Evolutionary conservation across 2,888 invertebrate genomes (phyloP), one percentile per base, ranked within the genome.

Genomic region (Cephus pulcher): DNA sequence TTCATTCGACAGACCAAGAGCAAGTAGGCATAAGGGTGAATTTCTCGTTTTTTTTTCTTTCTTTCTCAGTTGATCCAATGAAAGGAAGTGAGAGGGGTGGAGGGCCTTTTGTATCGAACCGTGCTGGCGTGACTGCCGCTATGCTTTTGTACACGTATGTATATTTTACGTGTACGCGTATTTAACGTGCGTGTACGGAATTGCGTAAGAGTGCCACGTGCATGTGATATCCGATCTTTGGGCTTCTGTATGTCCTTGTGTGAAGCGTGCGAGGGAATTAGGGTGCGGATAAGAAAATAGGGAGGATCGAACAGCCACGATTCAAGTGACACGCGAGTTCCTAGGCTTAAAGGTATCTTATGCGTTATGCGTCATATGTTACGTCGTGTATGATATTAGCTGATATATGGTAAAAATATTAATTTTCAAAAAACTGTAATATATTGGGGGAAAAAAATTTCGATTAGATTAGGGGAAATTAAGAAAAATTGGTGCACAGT

Each of bases 211-310:
- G 56, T 80, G 78, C 78, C 74, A 75, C 35, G 70, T 76, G 80
- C 76, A 69, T 75, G 75, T 77, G 75, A 34, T 71, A 32, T 70
- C 23, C 77, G 70, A 75, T 76, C 74, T 78, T 74, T 77, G 76
- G 34, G 33, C 40, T 74, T 69, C 15, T 70, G 76, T 75, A 74
- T 76, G 56, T 73, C 33, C 33, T 78, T 82, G 79, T 76, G 80
- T 75, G 79, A 79, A 80, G 79, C 78, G 80, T 78, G 79, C 80
- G 82, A 81, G 81, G 80, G 80, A 83, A 84, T 81, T 82, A 80
- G 84, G 84, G 83, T 83, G 82, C 78, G 79, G 74, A 77, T 78
- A 80, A 83, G 83, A 82, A 83, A 84, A 81, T 81, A 82, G 82
- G 32, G 75, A 77, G 77, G 78, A 77, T 74, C 70, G 56, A 82